phyloP scores from a whole-genome alignment of 2,797 vertebrate species.

The Syngnathus rostellatus region DNA sequence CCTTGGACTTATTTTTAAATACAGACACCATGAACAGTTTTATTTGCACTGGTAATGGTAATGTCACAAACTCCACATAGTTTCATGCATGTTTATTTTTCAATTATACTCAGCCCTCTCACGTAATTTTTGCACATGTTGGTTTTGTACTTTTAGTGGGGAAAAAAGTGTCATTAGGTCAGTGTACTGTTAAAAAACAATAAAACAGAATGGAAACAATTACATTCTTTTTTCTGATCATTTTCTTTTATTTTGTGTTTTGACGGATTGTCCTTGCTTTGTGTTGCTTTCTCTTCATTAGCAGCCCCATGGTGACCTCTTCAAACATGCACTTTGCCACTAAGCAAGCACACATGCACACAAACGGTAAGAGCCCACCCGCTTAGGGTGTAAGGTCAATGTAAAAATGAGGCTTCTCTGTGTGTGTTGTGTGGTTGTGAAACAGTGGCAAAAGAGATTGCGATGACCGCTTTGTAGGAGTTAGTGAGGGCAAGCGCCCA shows the following conservation, averaged over 20 bases:
- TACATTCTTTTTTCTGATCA: not conserved
- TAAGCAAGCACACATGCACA: slow-evolving; percentile 27
- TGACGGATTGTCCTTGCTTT: slow-evolving; percentile 26
- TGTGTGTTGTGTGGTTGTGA: slow-evolving; percentile 47
- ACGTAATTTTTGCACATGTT: not conserved
- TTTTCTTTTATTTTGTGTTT: not conserved
- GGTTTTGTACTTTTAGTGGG: slow-evolving; percentile 40
- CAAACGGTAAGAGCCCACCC: slow-evolving; percentile 61
- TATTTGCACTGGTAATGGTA: slow-evolving; percentile 23
- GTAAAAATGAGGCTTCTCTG: slow-evolving; percentile 25
- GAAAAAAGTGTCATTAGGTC: slow-evolving; percentile 23
- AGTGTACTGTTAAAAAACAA: slow-evolving; percentile 21
- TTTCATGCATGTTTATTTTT: slow-evolving; percentile 11
- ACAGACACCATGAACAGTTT: slow-evolving; percentile 14
- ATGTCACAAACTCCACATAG: not conserved
- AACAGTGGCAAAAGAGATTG: slow-evolving; percentile 58
- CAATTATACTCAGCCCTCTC: slow-evolving; percentile 3
- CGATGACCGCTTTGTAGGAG: slow-evolving; percentile 36
- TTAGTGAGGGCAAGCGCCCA: slow-evolving; percentile 61
- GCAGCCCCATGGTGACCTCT: slow-evolving; percentile 44
- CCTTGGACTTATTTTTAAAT: slow-evolving; percentile 5
- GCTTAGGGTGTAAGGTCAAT: slow-evolving; percentile 50
- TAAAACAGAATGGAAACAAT: slow-evolving; percentile 13
- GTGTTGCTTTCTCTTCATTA: slow-evolving; percentile 70
- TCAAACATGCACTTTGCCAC: slow-evolving; percentile 18